Conservation (phyloP, 2,888 invertebrate genomes). For the Lycaena phlaeas region DNA sequence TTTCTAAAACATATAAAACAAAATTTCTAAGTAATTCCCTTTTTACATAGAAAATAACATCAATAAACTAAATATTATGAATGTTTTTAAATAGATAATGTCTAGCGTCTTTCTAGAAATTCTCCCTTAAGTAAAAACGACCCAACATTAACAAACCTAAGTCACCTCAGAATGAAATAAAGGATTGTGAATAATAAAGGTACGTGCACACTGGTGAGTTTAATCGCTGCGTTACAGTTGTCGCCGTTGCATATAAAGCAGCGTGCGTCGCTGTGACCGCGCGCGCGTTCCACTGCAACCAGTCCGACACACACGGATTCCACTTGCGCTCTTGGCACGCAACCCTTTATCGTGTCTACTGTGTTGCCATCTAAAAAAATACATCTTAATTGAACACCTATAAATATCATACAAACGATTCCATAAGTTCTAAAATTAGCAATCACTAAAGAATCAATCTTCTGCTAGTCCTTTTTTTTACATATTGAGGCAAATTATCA, state of each 20-base stretch:
- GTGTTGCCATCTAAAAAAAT: constrained; percentile 58
- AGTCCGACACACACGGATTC: constrained; percentile 57
- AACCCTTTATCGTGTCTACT: constrained; percentile 53
- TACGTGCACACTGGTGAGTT: constrained; percentile 14
- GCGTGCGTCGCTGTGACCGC: constrained; percentile 61
- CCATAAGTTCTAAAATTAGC: too few species aligned
- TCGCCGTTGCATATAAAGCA: constrained; percentile 53
- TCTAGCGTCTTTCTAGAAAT: neutral
- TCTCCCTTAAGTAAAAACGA: neutral
- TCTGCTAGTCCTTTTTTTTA: too few species aligned
- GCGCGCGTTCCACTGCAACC: constrained; percentile 50
- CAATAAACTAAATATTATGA: too few species aligned
- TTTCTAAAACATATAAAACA: neutral
- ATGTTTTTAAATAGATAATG: too few species aligned
- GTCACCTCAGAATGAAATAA: constrained; percentile 35
- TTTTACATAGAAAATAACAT: too few species aligned
- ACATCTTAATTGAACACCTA: neutral
- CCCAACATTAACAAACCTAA: neutral
- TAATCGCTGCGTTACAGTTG: constrained; percentile 46
- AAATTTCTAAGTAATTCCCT: too few species aligned
- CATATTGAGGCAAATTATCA: too few species aligned
- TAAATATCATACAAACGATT: too few species aligned
- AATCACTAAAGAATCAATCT: too few species aligned
- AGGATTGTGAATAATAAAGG: constrained; percentile 27
- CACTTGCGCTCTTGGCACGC: constrained; percentile 48